Evolutionary conservation across 2,113 vertebrate species (phyloP), one percentile per base, ranked within the genome.

Genomic region (Dipodomys merriami): DNA sequence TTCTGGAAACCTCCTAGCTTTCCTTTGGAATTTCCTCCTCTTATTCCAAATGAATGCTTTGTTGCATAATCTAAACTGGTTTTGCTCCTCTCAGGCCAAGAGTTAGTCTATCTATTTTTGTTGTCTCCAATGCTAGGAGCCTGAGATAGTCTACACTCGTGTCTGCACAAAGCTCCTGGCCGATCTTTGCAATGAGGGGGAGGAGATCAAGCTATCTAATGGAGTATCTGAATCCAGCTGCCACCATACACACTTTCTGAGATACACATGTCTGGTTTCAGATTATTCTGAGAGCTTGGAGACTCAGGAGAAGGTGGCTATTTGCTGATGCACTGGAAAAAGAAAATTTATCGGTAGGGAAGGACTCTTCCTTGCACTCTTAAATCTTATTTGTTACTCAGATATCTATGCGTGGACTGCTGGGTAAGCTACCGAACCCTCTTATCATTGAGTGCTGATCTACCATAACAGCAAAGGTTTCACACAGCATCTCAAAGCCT

Each of bases 21-120:
- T 39, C 23, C 69, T 82, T 76, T 60, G 30, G 33, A 71, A 85
- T 80, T 65, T 33, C 35, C 68, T 86, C 11, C 7, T 27, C 49
- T 96, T 20, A 49, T 86, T 95, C 23, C 13, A 81, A 93, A 33
- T 84, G 22, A n/a, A 25, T 83, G 35, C 10, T 83, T 69, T 39
- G 29, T 83, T 83, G 74, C 12, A 23, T 91, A 71, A 91, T 71
- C 9, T 77, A 77, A 87, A 83, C 22, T 33, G 16, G 39, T 10
- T 0, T 18, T 80, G 19, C 20, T 71, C 44, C 81, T 93, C 12
- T 16, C 67, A 88, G 27, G 35, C 10, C 20, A 13, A 3, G 44
- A 27, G 16, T 6, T 83, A 23, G n/a, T 78, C n/a, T 39, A 12
- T 35, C 19, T 57, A 57, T 2, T 13, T 0, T 1, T 22, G 33